Base-by-base conservation (phyloP, 2,888 invertebrate species). In the Caenorhabditis uteleia region DNA sequence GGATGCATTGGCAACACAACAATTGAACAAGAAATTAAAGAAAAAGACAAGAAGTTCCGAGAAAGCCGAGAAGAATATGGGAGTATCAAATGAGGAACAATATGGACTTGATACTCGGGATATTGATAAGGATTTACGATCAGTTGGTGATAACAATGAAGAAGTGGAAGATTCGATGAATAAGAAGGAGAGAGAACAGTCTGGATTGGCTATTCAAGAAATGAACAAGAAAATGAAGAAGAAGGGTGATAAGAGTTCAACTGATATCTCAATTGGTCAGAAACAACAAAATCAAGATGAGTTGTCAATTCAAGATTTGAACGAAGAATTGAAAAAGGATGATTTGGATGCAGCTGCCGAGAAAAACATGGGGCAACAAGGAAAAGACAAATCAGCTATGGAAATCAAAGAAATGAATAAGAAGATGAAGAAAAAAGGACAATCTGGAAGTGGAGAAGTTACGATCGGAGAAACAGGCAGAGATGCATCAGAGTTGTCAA, bases 201-300 rank as follows among this genome's bases (percentile, higher is more conserved):
- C 55, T 34, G 49, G 18, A 43, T 20, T 56, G 29, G 14, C 34
- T 0, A 34, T 33, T 29, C 57, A 57, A 34, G 47, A 51, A 6
- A 18, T 53, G 38, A 53, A 58, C 27, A 68, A 58, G 27, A 42
- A 39, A 27, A 43, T 51, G 38, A 39, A 51, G 48, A 49, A 39
- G 25, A 47, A 57, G 49, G 39, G 29, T 16, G 18, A 26, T 10
- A 26, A 56, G 42, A 34, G 10, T 29, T 14, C 40, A 12, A 16
- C 12, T 3, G 50, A 36, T 18, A 55, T 45, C 14, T 18, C 25
- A 2, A 23, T 6, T 14, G 46, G 20, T 25, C 39, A 45, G 34
- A 18, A 54, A 23, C 18, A 18, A 21, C 23, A 21, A 20, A 49
- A 49, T 21, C 18, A 34, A n/a, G 47, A 48, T 34, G 21, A 49